phyloP scores from a whole-genome alignment of 1,140 invertebrate genomes.

The Pseudomyrmex concolor region DNA sequence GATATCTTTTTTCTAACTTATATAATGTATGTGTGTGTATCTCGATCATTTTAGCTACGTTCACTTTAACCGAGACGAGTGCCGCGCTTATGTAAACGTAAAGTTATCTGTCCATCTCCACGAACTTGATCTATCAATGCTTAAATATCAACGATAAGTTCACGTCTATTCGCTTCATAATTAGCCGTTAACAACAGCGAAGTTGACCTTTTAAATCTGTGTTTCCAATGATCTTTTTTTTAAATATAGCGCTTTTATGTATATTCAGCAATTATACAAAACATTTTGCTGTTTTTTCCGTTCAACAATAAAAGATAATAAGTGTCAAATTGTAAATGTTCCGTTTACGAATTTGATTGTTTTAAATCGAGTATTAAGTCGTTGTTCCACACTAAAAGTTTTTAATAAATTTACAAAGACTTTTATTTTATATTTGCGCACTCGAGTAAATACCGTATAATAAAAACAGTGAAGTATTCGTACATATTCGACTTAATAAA shows the following conservation, averaged over 20 bases:
- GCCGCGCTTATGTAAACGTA: background rate
- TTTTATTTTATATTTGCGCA: slow-evolving; percentile 52
- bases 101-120: slow-evolving; percentile 23
- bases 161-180: background rate
- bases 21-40: slow-evolving; percentile 26
- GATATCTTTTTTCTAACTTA: slow-evolving; percentile 57
- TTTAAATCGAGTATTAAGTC: no score
- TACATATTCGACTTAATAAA: slow-evolving; percentile 24
- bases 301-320: background rate
- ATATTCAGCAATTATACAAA: background rate
- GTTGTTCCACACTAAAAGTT: no score
- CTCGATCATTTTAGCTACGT: slow-evolving; percentile 19
- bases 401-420: background rate
- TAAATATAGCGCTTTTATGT: no score
- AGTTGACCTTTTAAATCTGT: background rate
- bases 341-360: no score
- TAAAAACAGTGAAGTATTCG: slow-evolving; percentile 2
- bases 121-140: slow-evolving; percentile 1
- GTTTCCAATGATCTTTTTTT: no score
- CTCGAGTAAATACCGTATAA: background rate
- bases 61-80: slow-evolving; percentile 18
- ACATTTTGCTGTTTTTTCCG: no score
- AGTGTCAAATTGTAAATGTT: no score
- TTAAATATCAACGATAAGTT: slow-evolving; percentile 45
- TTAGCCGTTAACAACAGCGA: background rate